phyloP scores from a whole-genome alignment of 2,888 invertebrate genomes.

The Punctoribates punctum region DNA sequence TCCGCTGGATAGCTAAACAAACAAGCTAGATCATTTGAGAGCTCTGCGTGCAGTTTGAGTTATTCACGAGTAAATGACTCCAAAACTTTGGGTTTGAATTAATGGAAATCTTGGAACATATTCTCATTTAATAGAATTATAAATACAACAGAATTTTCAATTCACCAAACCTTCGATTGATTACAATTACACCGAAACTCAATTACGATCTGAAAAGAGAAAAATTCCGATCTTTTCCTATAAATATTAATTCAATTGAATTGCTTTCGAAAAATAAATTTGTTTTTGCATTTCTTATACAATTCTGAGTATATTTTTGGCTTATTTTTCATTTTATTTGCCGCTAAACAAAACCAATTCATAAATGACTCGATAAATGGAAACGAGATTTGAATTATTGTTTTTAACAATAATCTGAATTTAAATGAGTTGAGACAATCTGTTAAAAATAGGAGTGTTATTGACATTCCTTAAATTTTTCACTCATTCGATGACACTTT shows the following conservation, averaged over 20 bases:
- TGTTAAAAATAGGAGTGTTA: background rate
- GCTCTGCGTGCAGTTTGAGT: no score
- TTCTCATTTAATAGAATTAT: background rate
- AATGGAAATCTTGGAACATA: background rate
- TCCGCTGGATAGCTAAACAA: background rate
- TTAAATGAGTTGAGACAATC: background rate
- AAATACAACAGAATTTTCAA: background rate
- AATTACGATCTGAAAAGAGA: background rate
- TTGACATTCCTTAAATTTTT: slow-evolving; percentile 16
- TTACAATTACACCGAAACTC: slow-evolving; percentile 32
- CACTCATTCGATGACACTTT: slow-evolving; percentile 21
- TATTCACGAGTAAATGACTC: no score
- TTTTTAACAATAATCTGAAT: slow-evolving; percentile 5
- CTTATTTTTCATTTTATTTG: background rate
- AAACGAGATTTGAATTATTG: background rate
- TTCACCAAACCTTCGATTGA: slow-evolving; percentile 25
- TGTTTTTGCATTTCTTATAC: background rate
- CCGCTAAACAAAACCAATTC: background rate
- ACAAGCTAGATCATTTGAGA: no score
- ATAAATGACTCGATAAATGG: background rate
- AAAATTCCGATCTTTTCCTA: no score
- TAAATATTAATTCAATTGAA: background rate
- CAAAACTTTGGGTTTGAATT: no score
- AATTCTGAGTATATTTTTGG: background rate
- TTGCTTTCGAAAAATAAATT: background rate